Evolutionary conservation across 2,888 invertebrate species (phyloP).

Genomic region (Abrostola tripartita): DNA sequence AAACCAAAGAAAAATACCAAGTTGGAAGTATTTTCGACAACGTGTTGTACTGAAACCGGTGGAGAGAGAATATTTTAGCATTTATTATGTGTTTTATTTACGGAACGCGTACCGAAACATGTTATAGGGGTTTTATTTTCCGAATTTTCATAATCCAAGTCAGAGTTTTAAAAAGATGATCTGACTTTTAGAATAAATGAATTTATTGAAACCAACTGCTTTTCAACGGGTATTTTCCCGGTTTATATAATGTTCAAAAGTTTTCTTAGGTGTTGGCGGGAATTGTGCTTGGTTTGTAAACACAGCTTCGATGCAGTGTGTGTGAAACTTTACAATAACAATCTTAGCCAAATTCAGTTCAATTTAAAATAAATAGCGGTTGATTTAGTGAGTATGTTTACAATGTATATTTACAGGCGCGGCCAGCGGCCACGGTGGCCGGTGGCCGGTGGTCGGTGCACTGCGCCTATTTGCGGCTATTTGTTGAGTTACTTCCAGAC

Average conservation of each 20-base stretch:
- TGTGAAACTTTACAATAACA: slow-evolving; percentile 28
- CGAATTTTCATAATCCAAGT: slow-evolving; percentile 10
- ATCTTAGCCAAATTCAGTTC: slow-evolving; percentile 43
- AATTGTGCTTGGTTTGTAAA: no score
- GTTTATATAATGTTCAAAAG: background rate
- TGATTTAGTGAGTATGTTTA: slow-evolving; percentile 40
- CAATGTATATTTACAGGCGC: slow-evolving; percentile 23
- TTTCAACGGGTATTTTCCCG: background rate
- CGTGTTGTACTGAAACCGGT: slow-evolving; percentile 18
- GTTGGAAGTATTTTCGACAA: slow-evolving; percentile 33
- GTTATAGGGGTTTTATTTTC: slow-evolving; percentile 13
- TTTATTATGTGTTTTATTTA: slow-evolving; percentile 35
- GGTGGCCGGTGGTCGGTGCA: background rate
- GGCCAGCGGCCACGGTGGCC: background rate
- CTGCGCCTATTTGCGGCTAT: slow-evolving; percentile 31
- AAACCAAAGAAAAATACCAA: slow-evolving; percentile 27
- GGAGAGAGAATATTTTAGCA: slow-evolving; percentile 38
- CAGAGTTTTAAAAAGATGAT: slow-evolving; percentile 1
- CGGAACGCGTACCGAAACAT: slow-evolving; percentile 7
- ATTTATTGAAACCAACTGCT: background rate
- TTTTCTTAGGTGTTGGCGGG: background rate
- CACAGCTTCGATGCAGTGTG: slow-evolving; percentile 5
- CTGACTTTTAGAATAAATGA: background rate
- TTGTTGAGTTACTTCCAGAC: slow-evolving; percentile 4
- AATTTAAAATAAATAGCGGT: slow-evolving; percentile 50